Conservation (phyloP, 2,113 vertebrate species). For the Oenanthe melanoleuca region DNA sequence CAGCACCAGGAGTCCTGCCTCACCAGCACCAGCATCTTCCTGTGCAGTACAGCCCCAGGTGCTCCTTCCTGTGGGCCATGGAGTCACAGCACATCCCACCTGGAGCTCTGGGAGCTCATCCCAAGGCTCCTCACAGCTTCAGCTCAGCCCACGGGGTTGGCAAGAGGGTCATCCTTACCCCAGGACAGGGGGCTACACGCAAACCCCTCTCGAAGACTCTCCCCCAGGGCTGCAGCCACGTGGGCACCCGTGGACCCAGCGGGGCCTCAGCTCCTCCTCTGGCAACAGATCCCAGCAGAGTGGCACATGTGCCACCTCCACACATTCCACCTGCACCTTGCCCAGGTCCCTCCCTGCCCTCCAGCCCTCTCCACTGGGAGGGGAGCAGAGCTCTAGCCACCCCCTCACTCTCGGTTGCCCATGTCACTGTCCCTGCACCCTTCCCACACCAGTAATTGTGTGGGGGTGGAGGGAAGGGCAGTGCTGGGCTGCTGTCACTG, state of each 20-base stretch:
- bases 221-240: not conserved
- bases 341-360: not conserved
- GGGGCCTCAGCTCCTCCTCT: not conserved
- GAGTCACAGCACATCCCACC: accelerated
- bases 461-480: not conserved
- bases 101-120: not conserved
- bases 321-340: not conserved
- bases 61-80: not conserved
- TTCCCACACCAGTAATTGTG: not conserved
- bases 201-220: not conserved
- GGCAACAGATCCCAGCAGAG: not conserved
- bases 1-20: not conserved
- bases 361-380: not conserved
- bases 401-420: not conserved
- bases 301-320: not conserved
- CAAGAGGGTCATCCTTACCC: accelerated
- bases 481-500: not conserved
- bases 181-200: not conserved
- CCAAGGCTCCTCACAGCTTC: accelerated
- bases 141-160: not conserved
- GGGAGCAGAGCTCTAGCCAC: not conserved
- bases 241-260: not conserved
- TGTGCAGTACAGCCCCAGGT: not conserved
- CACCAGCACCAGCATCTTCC: not conserved
- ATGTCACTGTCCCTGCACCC: not conserved